Conservation (phyloP, 1,140 invertebrate species). For the Zophobas atratus region DNA sequence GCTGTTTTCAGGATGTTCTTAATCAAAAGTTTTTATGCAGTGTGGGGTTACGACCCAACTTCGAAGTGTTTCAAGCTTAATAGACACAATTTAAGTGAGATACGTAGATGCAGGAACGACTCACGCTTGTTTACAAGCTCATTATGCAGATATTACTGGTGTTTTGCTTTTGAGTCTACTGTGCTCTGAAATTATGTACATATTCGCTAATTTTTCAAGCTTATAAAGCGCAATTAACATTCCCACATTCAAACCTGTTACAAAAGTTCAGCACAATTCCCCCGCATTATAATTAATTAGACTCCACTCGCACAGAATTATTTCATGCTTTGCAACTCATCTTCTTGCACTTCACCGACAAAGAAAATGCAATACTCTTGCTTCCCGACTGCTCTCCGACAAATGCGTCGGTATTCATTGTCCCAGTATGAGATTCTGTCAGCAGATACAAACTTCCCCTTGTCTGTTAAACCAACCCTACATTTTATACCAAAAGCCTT, state of each 20-base stretch:
- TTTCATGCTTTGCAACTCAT: slow-evolving; percentile 29
- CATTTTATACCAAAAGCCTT: slow-evolving; percentile 5
- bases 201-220: slow-evolving; percentile 31
- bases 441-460: background rate
- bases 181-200: slow-evolving; percentile 33
- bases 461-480: slow-evolving; percentile 10
- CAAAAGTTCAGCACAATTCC: slow-evolving; percentile 20
- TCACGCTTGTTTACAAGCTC: slow-evolving; percentile 41
- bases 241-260: slow-evolving; percentile 23
- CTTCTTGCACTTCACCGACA: slow-evolving; percentile 35
- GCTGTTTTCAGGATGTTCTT: slow-evolving; percentile 31
- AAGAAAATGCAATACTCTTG: slow-evolving; percentile 30
- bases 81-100: slow-evolving; percentile 39
- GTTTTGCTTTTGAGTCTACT: slow-evolving; percentile 39
- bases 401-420: no score
- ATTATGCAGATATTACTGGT: slow-evolving; percentile 41
- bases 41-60: slow-evolving; percentile 34
- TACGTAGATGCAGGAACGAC: slow-evolving; percentile 38
- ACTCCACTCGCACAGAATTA: slow-evolving; percentile 22
- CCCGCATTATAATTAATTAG: slow-evolving; percentile 34
- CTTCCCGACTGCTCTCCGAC: no score
- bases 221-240: slow-evolving; percentile 28
- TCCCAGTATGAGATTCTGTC: background rate
- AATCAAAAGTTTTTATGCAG: slow-evolving; percentile 41
- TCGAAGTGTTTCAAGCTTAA: slow-evolving; percentile 32